These are phyloP conservation scores for Amphipoea oculea DNA, from an alignment of 2,888 invertebrate species.

Conservation along the genomic window DNA sequence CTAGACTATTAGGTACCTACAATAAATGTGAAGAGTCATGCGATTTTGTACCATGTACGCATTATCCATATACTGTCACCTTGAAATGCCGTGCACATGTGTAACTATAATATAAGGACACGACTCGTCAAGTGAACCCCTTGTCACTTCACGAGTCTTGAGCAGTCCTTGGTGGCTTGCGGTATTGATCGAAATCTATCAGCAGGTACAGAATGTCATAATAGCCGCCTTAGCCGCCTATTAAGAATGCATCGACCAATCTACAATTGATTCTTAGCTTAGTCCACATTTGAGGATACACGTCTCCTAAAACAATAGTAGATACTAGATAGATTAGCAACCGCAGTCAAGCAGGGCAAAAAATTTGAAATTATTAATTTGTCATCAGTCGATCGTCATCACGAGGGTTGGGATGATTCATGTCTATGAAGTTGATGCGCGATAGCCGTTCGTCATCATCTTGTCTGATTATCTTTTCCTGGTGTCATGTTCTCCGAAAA, in stretches of 20 bases:
- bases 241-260: not conserved
- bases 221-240: not conserved
- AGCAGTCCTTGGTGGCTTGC: not conserved
- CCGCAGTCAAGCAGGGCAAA: not conserved
- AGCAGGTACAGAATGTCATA: not conserved
- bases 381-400: constrained; percentile 37
- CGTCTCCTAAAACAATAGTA: not conserved
- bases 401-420: constrained; percentile 36
- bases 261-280: not conserved
- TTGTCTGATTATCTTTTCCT: constrained; percentile 38
- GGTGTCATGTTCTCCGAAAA: constrained; percentile 39
- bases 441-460: constrained; percentile 49
- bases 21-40: not conserved
- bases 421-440: constrained; percentile 26
- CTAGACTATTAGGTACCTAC: not conserved
- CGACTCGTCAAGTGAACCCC: not conserved
- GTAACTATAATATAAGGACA: not conserved
- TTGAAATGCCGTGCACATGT: not conserved
- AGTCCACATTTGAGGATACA: not conserved
- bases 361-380: constrained; percentile 24
- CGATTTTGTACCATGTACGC: not conserved
- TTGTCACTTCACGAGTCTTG: not conserved
- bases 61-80: not conserved
- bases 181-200: not conserved
- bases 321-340: not conserved